Evolutionary conservation across 2,797 vertebrate species (phyloP).

Genomic region (Myoxocephalus aenaeus): DNA sequence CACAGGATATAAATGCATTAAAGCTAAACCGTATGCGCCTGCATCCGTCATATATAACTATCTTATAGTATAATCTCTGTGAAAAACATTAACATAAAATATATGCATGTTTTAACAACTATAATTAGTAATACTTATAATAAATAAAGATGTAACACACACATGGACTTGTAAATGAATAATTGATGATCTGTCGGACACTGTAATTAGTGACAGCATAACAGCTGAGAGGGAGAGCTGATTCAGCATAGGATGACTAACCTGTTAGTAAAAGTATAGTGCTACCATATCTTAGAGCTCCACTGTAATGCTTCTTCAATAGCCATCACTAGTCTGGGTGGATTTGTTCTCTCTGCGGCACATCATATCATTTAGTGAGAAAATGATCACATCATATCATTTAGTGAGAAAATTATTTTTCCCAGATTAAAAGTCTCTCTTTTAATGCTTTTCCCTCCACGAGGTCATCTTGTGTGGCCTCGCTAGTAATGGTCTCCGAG

Average conservation of each 20-base stretch:
- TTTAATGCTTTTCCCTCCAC: conserved; percentile 43
- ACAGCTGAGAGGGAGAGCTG: conserved; percentile 21
- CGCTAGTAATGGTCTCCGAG: conserved; percentile 15
- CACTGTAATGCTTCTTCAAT: conserved; percentile 36
- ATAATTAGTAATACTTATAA: background rate
- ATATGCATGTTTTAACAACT: conserved; percentile 10
- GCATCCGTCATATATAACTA: conserved; percentile 8
- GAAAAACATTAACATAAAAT: conserved; percentile 17
- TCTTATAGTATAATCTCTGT: background rate
- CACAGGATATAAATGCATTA: conserved; percentile 26
- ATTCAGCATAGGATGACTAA: conserved; percentile 47
- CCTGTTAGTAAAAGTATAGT: conserved; percentile 48
- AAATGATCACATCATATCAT: conserved; percentile 37
- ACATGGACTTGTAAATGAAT: conserved; percentile 26
- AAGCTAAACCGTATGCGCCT: conserved; percentile 10
- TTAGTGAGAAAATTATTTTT: conserved; percentile 50
- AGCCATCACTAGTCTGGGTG: conserved; percentile 33
- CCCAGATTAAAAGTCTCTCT: conserved; percentile 20
- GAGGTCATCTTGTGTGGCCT: conserved; percentile 20
- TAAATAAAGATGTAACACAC: conserved; percentile 15
- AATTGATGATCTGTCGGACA: conserved; percentile 20
- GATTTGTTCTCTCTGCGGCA: conserved; percentile 30
- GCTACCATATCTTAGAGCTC: conserved; percentile 17
- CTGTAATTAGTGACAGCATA: conserved; percentile 55
- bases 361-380: conserved; percentile 36